Base-by-base conservation (phyloP, 1,140 invertebrate species). In the Aphaenogaster rudis region DNA sequence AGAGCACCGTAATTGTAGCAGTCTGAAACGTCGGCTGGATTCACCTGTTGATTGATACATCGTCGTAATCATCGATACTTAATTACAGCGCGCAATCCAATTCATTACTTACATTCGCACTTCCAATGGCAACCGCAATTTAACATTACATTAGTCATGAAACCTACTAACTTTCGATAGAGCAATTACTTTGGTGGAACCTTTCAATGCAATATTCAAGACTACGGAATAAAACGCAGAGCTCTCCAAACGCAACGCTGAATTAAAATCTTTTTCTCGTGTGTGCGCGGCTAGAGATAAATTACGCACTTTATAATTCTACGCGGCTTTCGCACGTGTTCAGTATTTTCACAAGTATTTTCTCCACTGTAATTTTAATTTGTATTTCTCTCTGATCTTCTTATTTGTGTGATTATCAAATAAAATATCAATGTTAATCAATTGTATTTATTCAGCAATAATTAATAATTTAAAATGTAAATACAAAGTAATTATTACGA, bases 1-100 rank as follows among this genome's bases (percentile, higher is more conserved):
- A 63, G 15, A 52, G 28, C 57, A 64, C 17, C 7, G n/a, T n/a
- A 50, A 36, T 48, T 39, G 13, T 13, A 21, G 33, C 28, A 28
- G 15, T 45, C 36, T 45, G 9, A 57, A 67, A 57, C 13, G 36
- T 79, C 42, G 17, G 15, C 48, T 17, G 15, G 13, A 42, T 45
- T 71, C 39, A 81, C 52, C 50, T 81, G 48, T 71, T 71, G 79
- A 81, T 71, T 69, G 39, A 81, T 33, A 28, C 39, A 17, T 59
- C 54, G 50, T 39, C 54, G 57, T 61, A 50, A 74, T 84, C 28
- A 61, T 84, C 42, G 69, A 17, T 7, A 63, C 45, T 74, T 84
- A 61, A 76, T 82, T 74, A 45, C 21, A 15, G 3, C 1, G 15
- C 50, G 11, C 42, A 52, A 39, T 81, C 5, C 45, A 45, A 52